Evolutionary conservation across 2,113 vertebrate species (phyloP).

Genomic region (Urocitellus parryii): DNA sequence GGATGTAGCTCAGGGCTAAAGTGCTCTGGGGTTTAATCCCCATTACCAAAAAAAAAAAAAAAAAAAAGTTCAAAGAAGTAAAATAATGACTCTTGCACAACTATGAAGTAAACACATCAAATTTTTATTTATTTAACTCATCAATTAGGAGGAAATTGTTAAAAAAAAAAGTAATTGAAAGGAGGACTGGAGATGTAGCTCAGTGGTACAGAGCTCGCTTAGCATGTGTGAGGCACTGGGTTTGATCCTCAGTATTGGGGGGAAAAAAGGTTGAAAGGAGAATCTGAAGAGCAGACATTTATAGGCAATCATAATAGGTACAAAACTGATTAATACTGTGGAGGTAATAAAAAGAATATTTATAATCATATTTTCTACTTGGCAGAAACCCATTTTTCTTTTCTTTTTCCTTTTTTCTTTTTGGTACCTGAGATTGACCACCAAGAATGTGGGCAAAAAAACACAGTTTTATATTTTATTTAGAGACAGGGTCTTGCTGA

Average conservation of each 20-base stretch:
- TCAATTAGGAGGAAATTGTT: not conserved
- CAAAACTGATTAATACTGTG: not conserved
- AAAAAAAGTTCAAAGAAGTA: not conserved
- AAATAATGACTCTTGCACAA: not conserved
- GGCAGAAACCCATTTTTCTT: not conserved
- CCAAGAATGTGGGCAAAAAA: too few species aligned
- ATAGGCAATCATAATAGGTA: not conserved
- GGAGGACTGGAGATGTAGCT: not conserved
- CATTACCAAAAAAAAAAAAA: not conserved
- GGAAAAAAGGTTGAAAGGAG: not conserved
- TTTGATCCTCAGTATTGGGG: too few species aligned
- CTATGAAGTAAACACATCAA: not conserved
- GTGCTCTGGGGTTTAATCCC: too few species aligned
- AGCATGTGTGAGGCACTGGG: too few species aligned
- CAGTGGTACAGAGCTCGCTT: too few species aligned
- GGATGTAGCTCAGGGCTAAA: too few species aligned
- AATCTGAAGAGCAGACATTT: not conserved
- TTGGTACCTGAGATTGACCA: too few species aligned
- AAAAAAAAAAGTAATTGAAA: not conserved
- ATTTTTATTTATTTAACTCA: slow-evolving; percentile 12
- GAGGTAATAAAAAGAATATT: not conserved
- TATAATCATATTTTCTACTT: not conserved
- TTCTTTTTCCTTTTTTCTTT: too few species aligned
- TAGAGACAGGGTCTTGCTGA: too few species aligned
- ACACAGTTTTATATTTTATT: too few species aligned